Evolutionary conservation across 2,888 invertebrate species (phyloP).

Genomic region (Meganola albula): DNA sequence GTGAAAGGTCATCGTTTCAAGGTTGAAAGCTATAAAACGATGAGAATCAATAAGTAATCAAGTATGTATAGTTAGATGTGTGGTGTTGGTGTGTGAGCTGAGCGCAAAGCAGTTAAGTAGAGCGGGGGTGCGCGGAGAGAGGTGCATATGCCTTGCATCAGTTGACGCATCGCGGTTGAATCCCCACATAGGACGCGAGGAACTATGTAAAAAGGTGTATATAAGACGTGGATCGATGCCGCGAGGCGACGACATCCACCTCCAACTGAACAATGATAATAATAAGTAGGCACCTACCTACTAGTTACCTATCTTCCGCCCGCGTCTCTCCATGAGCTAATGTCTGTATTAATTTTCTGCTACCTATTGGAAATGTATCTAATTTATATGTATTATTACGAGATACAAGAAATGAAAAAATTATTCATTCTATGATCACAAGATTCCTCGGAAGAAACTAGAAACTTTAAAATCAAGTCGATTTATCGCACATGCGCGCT

Average conservation of each 20-base stretch:
- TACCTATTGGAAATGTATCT: too few relatives aligned
- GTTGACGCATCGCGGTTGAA: slow-evolving; percentile 74
- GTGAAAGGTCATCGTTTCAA: slow-evolving; percentile 49
- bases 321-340: too few relatives aligned
- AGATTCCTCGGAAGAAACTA: too few relatives aligned
- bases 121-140: slow-evolving; percentile 35
- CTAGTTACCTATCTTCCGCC: too few relatives aligned
- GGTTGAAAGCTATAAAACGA: slow-evolving; percentile 42
- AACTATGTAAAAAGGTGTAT: slow-evolving; percentile 67
- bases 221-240: slow-evolving; percentile 72
- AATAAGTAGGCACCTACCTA: too few relatives aligned
- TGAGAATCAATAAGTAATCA: slow-evolving; percentile 39
- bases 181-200: slow-evolving; percentile 69
- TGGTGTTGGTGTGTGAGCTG: slow-evolving; percentile 33
- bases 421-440: too few relatives aligned
- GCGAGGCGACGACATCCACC: slow-evolving; percentile 55
- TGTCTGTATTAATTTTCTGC: too few relatives aligned
- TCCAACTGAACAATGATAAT: slow-evolving; percentile 29
- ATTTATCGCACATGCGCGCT: slow-evolving; percentile 66
- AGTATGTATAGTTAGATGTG: slow-evolving; percentile 28
- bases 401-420: too few relatives aligned
- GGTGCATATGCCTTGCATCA: slow-evolving; percentile 64
- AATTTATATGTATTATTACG: too few relatives aligned
- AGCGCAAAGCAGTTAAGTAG: slow-evolving; percentile 27
- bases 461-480: slow-evolving; percentile 52